These are phyloP conservation scores for Ostrea edulis DNA, from an alignment of 1,140 invertebrate genomes.

Conservation along the genomic window DNA sequence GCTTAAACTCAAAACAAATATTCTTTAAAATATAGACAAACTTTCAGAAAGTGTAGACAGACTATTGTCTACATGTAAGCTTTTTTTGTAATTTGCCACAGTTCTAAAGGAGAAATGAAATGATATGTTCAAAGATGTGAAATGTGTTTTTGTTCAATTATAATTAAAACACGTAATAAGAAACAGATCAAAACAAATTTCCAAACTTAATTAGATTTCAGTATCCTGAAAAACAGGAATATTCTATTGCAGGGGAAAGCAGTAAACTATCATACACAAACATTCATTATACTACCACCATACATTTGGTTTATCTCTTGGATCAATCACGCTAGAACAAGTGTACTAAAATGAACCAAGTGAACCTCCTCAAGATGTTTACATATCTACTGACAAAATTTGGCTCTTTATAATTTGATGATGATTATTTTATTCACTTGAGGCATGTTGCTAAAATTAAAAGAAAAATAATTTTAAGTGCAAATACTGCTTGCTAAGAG, in stretches of 20 bases:
- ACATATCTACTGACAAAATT: not conserved
- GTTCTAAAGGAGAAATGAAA: no score
- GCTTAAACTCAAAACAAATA: no score
- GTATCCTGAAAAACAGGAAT: not conserved
- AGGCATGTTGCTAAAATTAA: not conserved
- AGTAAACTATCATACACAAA: not conserved
- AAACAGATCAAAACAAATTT: not conserved
- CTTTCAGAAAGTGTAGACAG: no score
- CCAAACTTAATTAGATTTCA: not conserved
- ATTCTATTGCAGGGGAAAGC: not conserved
- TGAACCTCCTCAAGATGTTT: constrained; percentile 15
- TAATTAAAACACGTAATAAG: no score
- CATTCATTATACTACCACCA: not conserved
- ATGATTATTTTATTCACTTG: constrained; percentile 14
- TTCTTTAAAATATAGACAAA: no score
- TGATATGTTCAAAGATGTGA: no score
- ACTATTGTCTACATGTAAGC: no score
- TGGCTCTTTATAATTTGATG: not conserved
- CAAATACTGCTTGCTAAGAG: not conserved
- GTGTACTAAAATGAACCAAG: not conserved
- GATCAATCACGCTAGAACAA: not conserved
- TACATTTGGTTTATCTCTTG: not conserved
- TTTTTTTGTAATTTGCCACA: no score
- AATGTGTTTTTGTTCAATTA: no score
- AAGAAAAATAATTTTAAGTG: not conserved